Percentiles rank a stretch among this genome's conserved stretches.
Evolutionary conservation across 2,888 invertebrate genomes (phyloP).

Genomic region (Antitype chi): DNA sequence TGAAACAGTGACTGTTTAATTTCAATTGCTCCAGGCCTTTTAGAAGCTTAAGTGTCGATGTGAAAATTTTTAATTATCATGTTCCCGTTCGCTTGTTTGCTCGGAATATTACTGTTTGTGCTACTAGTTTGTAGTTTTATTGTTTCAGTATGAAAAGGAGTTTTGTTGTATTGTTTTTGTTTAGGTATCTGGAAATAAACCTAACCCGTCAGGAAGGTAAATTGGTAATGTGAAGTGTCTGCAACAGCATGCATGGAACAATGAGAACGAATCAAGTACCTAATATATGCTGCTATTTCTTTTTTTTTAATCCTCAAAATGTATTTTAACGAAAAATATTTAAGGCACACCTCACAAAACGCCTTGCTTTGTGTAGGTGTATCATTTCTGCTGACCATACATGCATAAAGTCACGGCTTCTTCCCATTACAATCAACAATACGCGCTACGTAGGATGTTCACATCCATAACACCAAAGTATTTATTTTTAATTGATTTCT

Average conservation of each 20-base stretch:
- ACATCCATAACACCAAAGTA: background rate
- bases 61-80: conserved; percentile 64
- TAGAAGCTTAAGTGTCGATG: conserved; percentile 60
- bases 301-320: background rate
- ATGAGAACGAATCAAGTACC: too few relatives aligned
- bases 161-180: background rate
- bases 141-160: background rate
- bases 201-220: too few relatives aligned
- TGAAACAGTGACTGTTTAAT: conserved; percentile 71
- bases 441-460: background rate
- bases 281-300: too few relatives aligned
- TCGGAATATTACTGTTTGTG: conserved; percentile 30
- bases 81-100: conserved; percentile 40
- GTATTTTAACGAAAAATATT: background rate
- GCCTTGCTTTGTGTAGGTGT: background rate
- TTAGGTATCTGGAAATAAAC: background rate
- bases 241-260: too few relatives aligned
- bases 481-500: background rate
- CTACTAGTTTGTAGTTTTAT: conserved; percentile 25
- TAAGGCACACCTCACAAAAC: background rate
- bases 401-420: background rate
- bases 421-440: background rate
- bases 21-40: conserved; percentile 70
- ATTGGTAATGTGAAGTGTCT: too few relatives aligned
- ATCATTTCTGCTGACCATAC: background rate